These are phyloP conservation scores for Pentalonia nigronervosa DNA, from an alignment of 1,140 invertebrate species.

Conservation along the genomic window DNA sequence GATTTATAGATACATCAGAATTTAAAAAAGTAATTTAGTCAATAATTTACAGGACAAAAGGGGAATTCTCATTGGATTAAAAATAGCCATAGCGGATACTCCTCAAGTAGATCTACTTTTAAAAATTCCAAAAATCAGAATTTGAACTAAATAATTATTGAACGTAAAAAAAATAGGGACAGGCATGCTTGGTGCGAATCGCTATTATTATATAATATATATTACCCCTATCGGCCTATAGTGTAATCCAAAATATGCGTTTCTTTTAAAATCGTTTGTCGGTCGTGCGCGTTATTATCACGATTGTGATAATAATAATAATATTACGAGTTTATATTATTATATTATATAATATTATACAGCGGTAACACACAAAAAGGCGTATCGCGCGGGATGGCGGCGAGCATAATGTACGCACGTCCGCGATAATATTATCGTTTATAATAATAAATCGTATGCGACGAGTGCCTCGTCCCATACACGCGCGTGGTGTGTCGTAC, in stretches of 20 bases:
- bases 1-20: background rate
- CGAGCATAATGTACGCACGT: too few relatives aligned
- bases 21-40: background rate
- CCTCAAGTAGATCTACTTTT: background rate
- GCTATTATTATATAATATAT: background rate
- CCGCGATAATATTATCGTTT: constrained; percentile 7
- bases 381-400: background rate
- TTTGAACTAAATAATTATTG: background rate
- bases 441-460: background rate
- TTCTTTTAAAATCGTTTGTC: background rate
- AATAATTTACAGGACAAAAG: background rate
- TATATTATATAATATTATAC: background rate
- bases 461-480: background rate
- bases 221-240: too few relatives aligned
- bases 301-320: background rate
- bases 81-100: too few relatives aligned
- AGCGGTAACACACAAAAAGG: background rate
- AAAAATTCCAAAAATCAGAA: background rate
- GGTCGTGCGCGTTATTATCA: background rate
- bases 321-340: background rate
- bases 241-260: background rate
- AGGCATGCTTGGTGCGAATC: too few relatives aligned
- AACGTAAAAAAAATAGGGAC: background rate
- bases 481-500: background rate
- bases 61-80: too few relatives aligned